Evolutionary conservation across 2,888 invertebrate genomes (phyloP), one percentile per base, ranked within the genome.

Genomic region (Microctonus hyperodae): DNA sequence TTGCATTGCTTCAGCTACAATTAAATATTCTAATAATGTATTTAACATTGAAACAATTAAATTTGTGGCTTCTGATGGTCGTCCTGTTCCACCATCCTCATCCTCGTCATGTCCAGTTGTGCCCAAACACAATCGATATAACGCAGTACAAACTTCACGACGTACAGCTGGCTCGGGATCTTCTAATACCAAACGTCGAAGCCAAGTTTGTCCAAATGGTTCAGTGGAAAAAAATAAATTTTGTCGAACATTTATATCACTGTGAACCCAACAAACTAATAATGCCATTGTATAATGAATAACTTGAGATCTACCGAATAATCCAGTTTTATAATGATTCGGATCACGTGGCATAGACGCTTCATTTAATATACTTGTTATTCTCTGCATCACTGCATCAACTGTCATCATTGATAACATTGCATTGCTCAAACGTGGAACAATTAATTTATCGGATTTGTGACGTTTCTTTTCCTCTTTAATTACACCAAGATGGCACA

Each of bases 91-190:
- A 55, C 74, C 79, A 23, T 81, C 79, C 69, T 90, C 90, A 31
- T 86, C 86, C n/a, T 85, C 84, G 25, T 83, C 83, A 3, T 59
- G 59, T 9, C 16, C 16, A 25, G 85, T 84, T 62, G 88, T 89
- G 1, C 95, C 94, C 68, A 93, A 85, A 81, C 95, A 96, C 59
- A 96, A 87, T 59, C 94, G 89, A 84, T 97, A 96, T n/a, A 97
- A 86, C 0, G 96, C 96, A 61, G 94, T 93, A 83, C 96, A 96
- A 0, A 95, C 94, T 83, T 97, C 97, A 63, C 95, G 89, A 16
- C 97, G 88, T 0, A 97, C 95, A 73, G 93, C 88, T 0, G 96
- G 96, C 82, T 97, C 97, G 0, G 96, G 96, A 81, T 97, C 96
- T 79, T 97, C 96, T 2, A 97, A 86, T 56, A 96, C 90, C 64